Percentiles rank a stretch among this genome's conserved stretches.
Evolutionary conservation across 2,797 vertebrate species (phyloP).

Genomic region (Nannoperca obscura): DNA sequence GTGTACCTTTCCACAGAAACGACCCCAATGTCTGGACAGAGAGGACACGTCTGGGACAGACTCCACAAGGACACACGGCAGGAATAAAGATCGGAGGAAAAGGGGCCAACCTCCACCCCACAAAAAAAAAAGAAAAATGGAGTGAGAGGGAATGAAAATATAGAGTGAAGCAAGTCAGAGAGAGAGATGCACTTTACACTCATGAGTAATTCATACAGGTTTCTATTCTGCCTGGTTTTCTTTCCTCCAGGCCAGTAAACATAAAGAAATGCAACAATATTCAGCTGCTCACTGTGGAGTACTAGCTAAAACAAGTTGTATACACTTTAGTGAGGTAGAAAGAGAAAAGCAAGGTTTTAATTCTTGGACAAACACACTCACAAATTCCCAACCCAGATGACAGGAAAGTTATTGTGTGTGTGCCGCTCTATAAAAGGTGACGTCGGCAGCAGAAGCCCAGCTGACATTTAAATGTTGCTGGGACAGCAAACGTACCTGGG

Average conservation of each 20-base stretch:
- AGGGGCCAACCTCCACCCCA: background rate
- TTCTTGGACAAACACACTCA: conserved; percentile 29
- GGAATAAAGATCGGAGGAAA: conserved; percentile 31
- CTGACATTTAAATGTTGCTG: conserved; percentile 67
- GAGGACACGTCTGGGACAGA: conserved; percentile 53
- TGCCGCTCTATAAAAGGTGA: conserved; percentile 57
- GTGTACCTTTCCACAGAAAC: conserved; percentile 44
- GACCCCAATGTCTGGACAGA: conserved; percentile 50
- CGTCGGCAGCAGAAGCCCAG: conserved; percentile 49
- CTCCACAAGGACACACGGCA: conserved; percentile 59
- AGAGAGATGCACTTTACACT: conserved; percentile 64
- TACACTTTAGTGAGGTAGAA: conserved; percentile 17
- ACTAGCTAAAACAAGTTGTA: conserved; percentile 33
- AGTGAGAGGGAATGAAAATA: conserved; percentile 29
- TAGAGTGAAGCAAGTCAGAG: conserved; percentile 29
- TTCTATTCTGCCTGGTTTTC: conserved; percentile 63
- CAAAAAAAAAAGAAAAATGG: conserved; percentile 9
- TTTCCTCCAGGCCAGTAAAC: conserved; percentile 67
- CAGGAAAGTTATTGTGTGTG: conserved; percentile 28
- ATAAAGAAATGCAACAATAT: conserved; percentile 69
- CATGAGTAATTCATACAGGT: conserved; percentile 75
- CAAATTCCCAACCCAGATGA: conserved; percentile 39
- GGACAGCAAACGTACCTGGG: conserved; percentile 40
- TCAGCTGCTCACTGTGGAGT: conserved; percentile 36
- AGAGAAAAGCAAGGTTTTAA: background rate